Conservation (phyloP, 2,113 vertebrate genomes). For the Calyptommatus sinebrachiatus region DNA sequence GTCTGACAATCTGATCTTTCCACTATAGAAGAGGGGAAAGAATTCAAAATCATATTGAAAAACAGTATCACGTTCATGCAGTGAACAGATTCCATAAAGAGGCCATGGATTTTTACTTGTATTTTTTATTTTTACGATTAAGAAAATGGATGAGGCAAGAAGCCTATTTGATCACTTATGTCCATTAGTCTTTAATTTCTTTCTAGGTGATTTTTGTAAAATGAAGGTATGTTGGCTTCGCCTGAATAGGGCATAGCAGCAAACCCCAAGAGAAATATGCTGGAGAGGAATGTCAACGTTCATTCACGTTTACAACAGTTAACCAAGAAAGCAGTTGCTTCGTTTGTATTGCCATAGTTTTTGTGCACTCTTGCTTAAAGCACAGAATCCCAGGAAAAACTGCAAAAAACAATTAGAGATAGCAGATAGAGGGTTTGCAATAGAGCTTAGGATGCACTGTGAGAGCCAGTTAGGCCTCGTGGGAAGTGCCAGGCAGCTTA, state of each 20-base stretch:
- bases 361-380: neutral
- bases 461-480: too few relatives aligned
- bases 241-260: slow-evolving; percentile 3
- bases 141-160: slow-evolving; percentile 3
- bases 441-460: too few relatives aligned
- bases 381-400: neutral
- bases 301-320: slow-evolving; percentile 19
- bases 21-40: neutral
- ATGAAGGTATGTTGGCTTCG: neutral
- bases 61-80: slow-evolving; percentile 23
- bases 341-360: neutral
- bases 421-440: too few relatives aligned
- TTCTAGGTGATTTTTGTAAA: slow-evolving; percentile 23
- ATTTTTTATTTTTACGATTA: slow-evolving; percentile 21
- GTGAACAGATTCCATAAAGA: slow-evolving; percentile 28
- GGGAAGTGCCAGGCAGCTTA: too few relatives aligned
- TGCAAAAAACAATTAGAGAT: neutral
- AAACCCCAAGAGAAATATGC: neutral
- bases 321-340: slow-evolving; percentile 20
- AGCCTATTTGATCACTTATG: neutral
- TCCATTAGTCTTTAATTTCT: neutral
- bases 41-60: slow-evolving; percentile 27
- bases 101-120: neutral
- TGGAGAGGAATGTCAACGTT: slow-evolving; percentile 1
- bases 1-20: neutral